phyloP scores from a whole-genome alignment of 2,888 invertebrate genomes.

The Galeruca laticollis region DNA sequence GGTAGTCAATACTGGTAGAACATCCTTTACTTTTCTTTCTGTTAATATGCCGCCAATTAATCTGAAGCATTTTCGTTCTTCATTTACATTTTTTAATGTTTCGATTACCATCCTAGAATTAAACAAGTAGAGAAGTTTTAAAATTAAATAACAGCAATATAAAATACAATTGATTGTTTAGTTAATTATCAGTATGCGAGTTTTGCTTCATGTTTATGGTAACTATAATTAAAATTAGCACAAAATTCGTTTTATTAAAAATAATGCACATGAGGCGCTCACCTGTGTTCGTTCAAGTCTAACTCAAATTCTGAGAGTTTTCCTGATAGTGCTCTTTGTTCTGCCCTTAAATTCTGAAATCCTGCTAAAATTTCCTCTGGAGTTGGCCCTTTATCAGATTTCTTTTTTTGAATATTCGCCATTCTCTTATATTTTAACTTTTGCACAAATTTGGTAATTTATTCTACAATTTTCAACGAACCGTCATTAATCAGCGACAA shows the following conservation, averaged over 20 bases:
- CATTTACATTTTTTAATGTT: conserved; percentile 87
- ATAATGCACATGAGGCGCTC: conserved; percentile 59
- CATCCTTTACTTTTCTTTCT: conserved; percentile 91
- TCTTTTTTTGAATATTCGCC: conserved; percentile 64
- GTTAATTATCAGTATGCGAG: not conserved
- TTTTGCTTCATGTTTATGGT: not conserved
- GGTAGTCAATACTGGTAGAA: conserved; percentile 84
- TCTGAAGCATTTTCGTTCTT: conserved; percentile 89
- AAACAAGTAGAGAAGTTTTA: conserved; percentile 56
- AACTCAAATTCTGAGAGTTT: conserved; percentile 94
- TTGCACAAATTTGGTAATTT: conserved; percentile 24
- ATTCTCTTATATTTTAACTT: conserved; percentile 53
- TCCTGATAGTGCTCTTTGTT: conserved; percentile 87
- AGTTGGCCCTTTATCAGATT: conserved; percentile 68
- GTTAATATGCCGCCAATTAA: conserved; percentile 94
- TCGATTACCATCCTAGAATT: conserved; percentile 88
- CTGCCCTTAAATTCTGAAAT: conserved; percentile 88
- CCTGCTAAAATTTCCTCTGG: conserved; percentile 87
- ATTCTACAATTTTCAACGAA: not conserved
- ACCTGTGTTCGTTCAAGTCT: conserved; percentile 98
- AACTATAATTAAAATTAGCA: not conserved
- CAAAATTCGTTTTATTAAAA: conserved; percentile 2
- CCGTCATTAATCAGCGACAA: conserved; percentile 12
- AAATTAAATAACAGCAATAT: conserved; percentile 30
- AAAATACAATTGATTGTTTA: not conserved